Evolutionary conservation across 2,888 invertebrate genomes (phyloP), one percentile per base, ranked within the genome.

Genomic region (Automeris io): DNA sequence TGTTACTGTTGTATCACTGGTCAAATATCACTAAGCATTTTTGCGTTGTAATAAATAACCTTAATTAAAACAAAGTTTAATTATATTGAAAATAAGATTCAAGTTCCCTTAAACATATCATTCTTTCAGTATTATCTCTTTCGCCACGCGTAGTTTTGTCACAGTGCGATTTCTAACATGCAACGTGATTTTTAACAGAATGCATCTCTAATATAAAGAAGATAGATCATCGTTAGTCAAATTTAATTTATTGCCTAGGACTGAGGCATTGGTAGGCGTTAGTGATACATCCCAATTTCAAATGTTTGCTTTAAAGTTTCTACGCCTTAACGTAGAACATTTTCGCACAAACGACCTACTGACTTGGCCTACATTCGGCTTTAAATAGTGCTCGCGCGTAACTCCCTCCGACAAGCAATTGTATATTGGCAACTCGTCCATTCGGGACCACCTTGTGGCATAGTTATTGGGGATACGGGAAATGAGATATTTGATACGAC

Each of bases 301-400:
- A 33, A 21, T 11, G 5, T 12, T 12, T 2, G 3, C n/a, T 21
- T 12, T 2, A 7, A 33, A 33, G 21, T 21, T 36, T 31, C 23
- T 12, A 8, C 3, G 11, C 31, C 37, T 37, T 37, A 37, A 26
- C 26, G 13, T 21, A 33, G 9, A 22, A 6, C 42, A 48, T 55
- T 51, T 50, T 51, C 46, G 50, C 44, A 52, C 52, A 49, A 49
- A 49, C 61, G 72, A 42, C 73, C 70, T 61, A 76, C 64, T 76
- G 75, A 75, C 75, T 75, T 66, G 73, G 54, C 71, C 73, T 64
- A 75, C 49, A 66, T 65, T 61, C 51, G 55, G 43, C 54, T 60
- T 61, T 61, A 68, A 72, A 74, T 72, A 72, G 69, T 68, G 68
- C 62, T 61, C 54, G 47, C 52, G 63, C 67, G 67, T 59, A 60